Evolutionary conservation across 2,888 invertebrate species (phyloP), one percentile per base, ranked within the genome.

Genomic region (Zygaena filipendulae): DNA sequence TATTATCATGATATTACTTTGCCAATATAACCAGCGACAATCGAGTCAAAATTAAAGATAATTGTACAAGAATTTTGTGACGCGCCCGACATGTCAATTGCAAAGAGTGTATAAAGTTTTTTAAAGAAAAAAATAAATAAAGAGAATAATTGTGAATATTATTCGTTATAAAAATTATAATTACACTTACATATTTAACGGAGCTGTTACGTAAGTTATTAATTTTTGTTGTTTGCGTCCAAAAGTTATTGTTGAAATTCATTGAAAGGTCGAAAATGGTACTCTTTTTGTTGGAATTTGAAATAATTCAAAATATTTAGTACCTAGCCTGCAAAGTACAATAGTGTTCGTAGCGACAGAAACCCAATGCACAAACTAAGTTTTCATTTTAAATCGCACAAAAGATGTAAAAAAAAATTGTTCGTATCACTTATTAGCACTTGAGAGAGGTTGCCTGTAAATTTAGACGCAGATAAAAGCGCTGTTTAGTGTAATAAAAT

Each of bases 21-120:
- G 49, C 57, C 53, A 46, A 52, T 45, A 45, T 50, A 46, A 49
- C 39, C n/a, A 45, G 34, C 27, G 41, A 39, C 19, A 45, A 47
- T 39, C 30, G 36, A 53, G 39, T 48, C 49, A 52, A 60, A 57
- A 54, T 51, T 58, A 54, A 52, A 56, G 37, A 49, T 69, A 66
- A 64, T 66, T 72, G 71, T 77, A 72, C 66, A 71, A 69, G 70
- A 67, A 54, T 47, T 57, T 42, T 41, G 66, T 50, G 67, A 75
- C 62, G 64, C 56, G 64, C 77, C 77, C 74, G 66, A 71, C 51
- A 70, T 68, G 77, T 77, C 77, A 77, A 77, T 77, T 75, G 69
- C n/a, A 68, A 61, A 53, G 66, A 66, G 47, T 74, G 72, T 72
- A 71, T 61, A 72, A 62, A 71, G 58, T 62, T n/a, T n/a, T n/a